Percentiles rank a stretch among this genome's conserved stretches.
These are phyloP conservation scores for Zaprionus nigranus DNA, from an alignment of 1,140 invertebrate species.

Conservation along the genomic window DNA sequence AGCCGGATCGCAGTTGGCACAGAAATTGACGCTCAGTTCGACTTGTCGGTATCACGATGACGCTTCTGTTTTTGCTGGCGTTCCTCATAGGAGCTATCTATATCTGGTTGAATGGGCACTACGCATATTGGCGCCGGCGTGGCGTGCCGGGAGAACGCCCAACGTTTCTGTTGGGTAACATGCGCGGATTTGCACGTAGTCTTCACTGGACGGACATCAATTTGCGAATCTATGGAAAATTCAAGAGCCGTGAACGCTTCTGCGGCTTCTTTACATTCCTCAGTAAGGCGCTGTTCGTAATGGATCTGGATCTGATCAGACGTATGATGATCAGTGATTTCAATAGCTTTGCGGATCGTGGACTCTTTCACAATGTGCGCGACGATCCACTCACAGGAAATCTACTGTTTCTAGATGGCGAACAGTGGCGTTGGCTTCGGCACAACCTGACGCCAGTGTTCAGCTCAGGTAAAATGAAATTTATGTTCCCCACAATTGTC, in stretches of 20 bases:
- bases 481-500: slow-evolving; percentile 85
- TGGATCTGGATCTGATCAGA: slow-evolving; percentile 84
- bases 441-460: slow-evolving; percentile 88
- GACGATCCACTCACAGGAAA: slow-evolving; percentile 85
- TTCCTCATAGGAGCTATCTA: slow-evolving; percentile 33
- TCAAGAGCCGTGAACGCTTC: slow-evolving; percentile 41
- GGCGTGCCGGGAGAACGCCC: slow-evolving; percentile 76
- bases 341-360: slow-evolving; percentile 85
- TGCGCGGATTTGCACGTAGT: slow-evolving; percentile 55
- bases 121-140: slow-evolving; percentile 84
- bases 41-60: slow-evolving; percentile 33
- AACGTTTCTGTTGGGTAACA: slow-evolving; percentile 52
- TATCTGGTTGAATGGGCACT: slow-evolving; percentile 45
- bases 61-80: slow-evolving; percentile 34
- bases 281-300: slow-evolving; percentile 60
- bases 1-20: background rate
- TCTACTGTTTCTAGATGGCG: slow-evolving; percentile 85
- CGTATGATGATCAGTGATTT: slow-evolving; percentile 87
- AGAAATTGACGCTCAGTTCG: background rate
- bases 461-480: slow-evolving; percentile 87
- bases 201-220: slow-evolving; percentile 71
- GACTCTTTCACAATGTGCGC: slow-evolving; percentile 84
- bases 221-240: slow-evolving; percentile 55
- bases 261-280: slow-evolving; percentile 68
- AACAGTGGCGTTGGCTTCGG: slow-evolving; percentile 87